phyloP scores from a whole-genome alignment of 2,797 vertebrate genomes.

The Paratrypauchen microcephalus region DNA sequence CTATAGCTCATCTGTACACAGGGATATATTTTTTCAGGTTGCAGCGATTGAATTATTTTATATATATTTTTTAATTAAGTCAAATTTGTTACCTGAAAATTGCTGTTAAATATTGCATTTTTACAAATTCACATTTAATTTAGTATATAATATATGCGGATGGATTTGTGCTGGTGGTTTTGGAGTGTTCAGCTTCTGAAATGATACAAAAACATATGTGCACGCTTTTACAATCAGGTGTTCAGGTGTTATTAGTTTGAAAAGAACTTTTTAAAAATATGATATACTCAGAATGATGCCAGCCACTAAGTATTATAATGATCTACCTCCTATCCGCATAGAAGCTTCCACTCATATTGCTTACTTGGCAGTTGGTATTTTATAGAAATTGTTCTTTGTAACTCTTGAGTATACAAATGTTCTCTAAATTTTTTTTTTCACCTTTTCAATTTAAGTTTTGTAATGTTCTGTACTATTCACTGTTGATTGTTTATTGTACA shows the following conservation, averaged over 20 bases:
- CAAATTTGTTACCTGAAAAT: not conserved
- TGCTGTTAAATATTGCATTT: conserved; percentile 7
- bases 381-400: conserved; percentile 5
- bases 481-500: not conserved
- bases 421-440: conserved; percentile 5
- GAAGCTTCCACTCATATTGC: conserved; percentile 10
- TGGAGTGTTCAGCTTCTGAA: conserved; percentile 10
- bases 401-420: not conserved
- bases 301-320: conserved; percentile 6
- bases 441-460: not conserved
- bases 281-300: conserved; percentile 11
- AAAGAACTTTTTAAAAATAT: not conserved
- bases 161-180: conserved; percentile 4
- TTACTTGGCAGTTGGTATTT: not conserved
- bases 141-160: conserved; percentile 4
- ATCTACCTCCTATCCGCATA: conserved; percentile 48
- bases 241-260: not conserved
- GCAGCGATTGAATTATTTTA: not conserved
- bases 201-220: not conserved
- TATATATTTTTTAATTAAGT: conserved; percentile 5
- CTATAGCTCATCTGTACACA: not conserved
- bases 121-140: conserved; percentile 3
- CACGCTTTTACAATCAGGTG: not conserved
- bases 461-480: not conserved
- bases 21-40: conserved; percentile 3